A percentile compares a stretch with the other conserved stretches of the same genome.
Conservation (phyloP, 2,888 invertebrate genomes). For the Sinohyriopsis cumingii region DNA sequence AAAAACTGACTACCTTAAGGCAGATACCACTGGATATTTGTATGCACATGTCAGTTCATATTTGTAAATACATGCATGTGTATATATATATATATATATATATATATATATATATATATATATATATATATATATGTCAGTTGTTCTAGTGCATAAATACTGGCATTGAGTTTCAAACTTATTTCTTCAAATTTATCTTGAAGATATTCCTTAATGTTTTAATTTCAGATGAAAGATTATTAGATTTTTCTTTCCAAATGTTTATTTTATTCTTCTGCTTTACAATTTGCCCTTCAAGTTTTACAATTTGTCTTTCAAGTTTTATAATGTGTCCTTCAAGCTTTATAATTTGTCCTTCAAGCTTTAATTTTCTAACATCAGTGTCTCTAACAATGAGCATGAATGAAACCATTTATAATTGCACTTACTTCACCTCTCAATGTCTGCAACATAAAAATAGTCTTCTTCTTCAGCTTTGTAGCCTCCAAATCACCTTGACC, state of each 20-base stretch:
- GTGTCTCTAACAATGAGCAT: constrained; percentile 2
- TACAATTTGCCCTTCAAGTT: no score
- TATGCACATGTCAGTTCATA: no score
- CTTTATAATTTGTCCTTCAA: constrained; percentile 7
- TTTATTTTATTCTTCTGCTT: constrained; percentile 13
- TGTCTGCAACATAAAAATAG: constrained; percentile 5
- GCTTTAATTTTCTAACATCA: constrained; percentile 13
- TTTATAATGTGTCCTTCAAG: no score
- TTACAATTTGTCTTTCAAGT: no score
- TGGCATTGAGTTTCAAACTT: constrained; percentile 22
- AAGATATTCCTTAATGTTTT: constrained; percentile 12
- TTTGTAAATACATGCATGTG: no score
- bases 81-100: no score
- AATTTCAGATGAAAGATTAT: constrained; percentile 9
- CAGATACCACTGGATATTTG: no score
- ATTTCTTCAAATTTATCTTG: constrained; percentile 31
- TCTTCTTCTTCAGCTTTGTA: neutral
- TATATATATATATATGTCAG: constrained; percentile 7
- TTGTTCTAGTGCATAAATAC: constrained; percentile 28
- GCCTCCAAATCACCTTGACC: no score
- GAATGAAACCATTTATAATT: neutral
- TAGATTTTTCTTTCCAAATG: constrained; percentile 13
- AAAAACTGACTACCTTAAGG: no score
- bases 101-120: no score
- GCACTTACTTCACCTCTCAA: constrained; percentile 17